Evolutionary conservation across 2,797 vertebrate genomes (phyloP).

Genomic region (Taeniopygia guttata): DNA sequence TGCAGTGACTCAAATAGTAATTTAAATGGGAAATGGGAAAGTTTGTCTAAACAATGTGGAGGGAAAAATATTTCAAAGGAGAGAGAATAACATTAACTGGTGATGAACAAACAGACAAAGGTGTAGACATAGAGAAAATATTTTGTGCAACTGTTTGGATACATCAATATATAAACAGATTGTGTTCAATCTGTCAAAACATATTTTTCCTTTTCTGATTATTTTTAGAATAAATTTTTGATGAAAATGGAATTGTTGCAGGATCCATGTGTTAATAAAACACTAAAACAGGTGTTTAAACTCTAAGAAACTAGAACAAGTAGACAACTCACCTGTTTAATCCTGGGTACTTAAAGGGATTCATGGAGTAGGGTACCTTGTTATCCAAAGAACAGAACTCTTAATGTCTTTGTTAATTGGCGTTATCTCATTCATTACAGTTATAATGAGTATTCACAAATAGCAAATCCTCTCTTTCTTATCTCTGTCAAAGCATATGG

Average conservation of each 20-base stretch:
- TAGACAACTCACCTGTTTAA: neutral
- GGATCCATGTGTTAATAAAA: neutral
- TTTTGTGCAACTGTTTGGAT: neutral
- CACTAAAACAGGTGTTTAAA: neutral
- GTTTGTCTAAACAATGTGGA: neutral
- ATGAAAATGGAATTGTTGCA: neutral
- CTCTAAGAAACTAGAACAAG: neutral
- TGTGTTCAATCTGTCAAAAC: constrained; percentile 6
- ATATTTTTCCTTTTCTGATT: neutral
- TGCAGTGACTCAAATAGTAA: neutral
- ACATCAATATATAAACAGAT: neutral
- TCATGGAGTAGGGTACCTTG: neutral
- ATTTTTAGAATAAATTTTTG: neutral
- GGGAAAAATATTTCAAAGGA: neutral
- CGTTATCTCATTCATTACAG: constrained; percentile 7
- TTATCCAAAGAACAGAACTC: constrained; percentile 16
- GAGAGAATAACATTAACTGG: neutral
- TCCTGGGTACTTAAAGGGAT: neutral
- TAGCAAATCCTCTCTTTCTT: constrained; percentile 31
- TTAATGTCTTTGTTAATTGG: constrained; percentile 33
- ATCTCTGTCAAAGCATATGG: constrained; percentile 44
- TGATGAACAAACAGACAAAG: neutral
- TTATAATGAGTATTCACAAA: constrained; percentile 22
- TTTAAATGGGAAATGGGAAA: neutral
- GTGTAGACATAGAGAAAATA: neutral